phyloP scores from a whole-genome alignment of 2,888 invertebrate species.

The Lycaena phlaeas region DNA sequence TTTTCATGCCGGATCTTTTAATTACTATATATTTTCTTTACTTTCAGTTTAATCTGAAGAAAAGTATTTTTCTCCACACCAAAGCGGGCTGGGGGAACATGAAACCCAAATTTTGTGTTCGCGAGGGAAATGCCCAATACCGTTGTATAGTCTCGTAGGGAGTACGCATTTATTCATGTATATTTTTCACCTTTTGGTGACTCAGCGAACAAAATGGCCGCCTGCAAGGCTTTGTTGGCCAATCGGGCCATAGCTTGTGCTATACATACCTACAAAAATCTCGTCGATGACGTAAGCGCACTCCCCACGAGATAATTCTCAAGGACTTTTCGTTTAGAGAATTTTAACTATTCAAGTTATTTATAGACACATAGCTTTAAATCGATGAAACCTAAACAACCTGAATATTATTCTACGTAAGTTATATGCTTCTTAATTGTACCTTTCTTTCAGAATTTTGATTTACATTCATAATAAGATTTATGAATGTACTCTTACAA shows the following conservation, averaged over 20 bases:
- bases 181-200: slow-evolving; percentile 77
- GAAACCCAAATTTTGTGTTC: slow-evolving; percentile 71
- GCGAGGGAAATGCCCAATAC: slow-evolving; percentile 72
- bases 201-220: slow-evolving; percentile 79
- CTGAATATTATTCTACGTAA: no score
- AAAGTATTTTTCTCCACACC: slow-evolving; percentile 39
- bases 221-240: slow-evolving; percentile 67
- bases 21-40: neutral
- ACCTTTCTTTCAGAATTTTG: no score
- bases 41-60: slow-evolving; percentile 23
- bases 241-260: slow-evolving; percentile 48
- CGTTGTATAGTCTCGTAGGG: slow-evolving; percentile 75
- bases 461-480: slow-evolving; percentile 43
- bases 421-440: no score
- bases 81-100: slow-evolving; percentile 47
- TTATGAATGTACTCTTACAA: slow-evolving; percentile 66
- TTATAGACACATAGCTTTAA: slow-evolving; percentile 25
- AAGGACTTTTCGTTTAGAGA: slow-evolving; percentile 67
- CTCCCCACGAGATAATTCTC: slow-evolving; percentile 69
- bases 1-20: neutral
- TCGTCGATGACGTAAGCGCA: slow-evolving; percentile 57
- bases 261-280: slow-evolving; percentile 59
- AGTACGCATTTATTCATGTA: slow-evolving; percentile 69
- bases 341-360: slow-evolving; percentile 34
- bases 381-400: neutral